Evolutionary conservation across 2,113 vertebrate genomes (phyloP).

Genomic region (human): DNA sequence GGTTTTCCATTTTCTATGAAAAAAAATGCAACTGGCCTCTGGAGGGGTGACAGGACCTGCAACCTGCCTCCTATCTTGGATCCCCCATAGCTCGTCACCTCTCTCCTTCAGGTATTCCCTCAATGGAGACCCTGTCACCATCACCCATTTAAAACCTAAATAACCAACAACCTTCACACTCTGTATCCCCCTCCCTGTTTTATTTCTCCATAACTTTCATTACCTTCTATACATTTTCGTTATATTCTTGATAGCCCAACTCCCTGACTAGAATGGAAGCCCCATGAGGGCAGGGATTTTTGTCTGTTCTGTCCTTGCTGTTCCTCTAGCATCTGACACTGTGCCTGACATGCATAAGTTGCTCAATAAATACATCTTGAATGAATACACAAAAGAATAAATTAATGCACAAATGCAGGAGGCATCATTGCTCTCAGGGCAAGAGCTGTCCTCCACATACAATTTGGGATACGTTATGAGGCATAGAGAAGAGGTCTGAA

Average conservation of each 20-base stretch:
- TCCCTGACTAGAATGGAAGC: neutral
- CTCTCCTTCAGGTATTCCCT: neutral
- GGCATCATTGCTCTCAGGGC: neutral
- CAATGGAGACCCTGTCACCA: neutral
- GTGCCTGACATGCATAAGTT: neutral
- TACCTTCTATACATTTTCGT: no score
- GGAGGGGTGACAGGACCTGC: neutral
- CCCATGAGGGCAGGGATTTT: neutral
- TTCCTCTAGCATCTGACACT: neutral
- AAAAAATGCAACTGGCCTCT: neutral
- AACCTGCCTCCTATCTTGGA: no score
- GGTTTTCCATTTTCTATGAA: neutral
- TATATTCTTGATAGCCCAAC: neutral
- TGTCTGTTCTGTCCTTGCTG: neutral
- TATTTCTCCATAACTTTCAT: neutral
- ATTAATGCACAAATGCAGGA: neutral
- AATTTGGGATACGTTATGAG: neutral
- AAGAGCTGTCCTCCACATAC: neutral
- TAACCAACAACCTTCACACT: neutral
- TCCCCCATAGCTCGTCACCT: neutral
- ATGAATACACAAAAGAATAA: neutral
- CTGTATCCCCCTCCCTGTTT: neutral
- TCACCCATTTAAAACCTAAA: neutral
- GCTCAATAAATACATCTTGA: neutral
- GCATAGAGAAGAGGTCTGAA: neutral